A percentile compares a stretch with the other conserved stretches of the same genome.
phyloP scores from a whole-genome alignment of 2,888 invertebrate species.

The Selenia dentaria region DNA sequence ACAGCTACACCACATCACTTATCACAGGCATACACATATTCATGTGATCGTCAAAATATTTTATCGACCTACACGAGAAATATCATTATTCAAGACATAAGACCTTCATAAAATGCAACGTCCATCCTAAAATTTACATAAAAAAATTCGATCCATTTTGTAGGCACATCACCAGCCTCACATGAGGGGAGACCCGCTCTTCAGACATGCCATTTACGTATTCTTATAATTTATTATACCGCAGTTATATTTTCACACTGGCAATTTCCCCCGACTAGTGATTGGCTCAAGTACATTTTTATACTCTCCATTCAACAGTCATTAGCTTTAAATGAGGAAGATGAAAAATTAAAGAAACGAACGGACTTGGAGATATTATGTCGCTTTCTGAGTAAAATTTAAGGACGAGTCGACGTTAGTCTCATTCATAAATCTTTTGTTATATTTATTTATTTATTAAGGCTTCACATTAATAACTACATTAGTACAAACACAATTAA shows the following conservation, averaged over 20 bases:
- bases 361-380: not conserved
- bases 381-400: no score
- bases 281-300: slow-evolving; percentile 50
- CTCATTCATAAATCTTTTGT: no score
- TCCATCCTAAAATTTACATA: slow-evolving; percentile 25
- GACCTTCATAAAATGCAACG: slow-evolving; percentile 26
- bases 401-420: no score
- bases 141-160: slow-evolving; percentile 26
- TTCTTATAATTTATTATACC: slow-evolving; percentile 65
- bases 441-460: no score
- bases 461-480: no score
- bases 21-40: no score
- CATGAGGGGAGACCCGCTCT: slow-evolving; percentile 5
- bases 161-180: slow-evolving; percentile 7
- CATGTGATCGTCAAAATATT: no score
- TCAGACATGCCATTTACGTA: slow-evolving; percentile 27
- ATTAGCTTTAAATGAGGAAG: slow-evolving; percentile 35
- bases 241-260: slow-evolving; percentile 53
- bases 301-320: slow-evolving; percentile 46
- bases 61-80: slow-evolving; percentile 2
- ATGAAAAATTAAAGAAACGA: slow-evolving; percentile 23
- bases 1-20: no score
- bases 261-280: slow-evolving; percentile 53
- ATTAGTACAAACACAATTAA: no score
- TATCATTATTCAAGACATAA: slow-evolving; percentile 16